phyloP scores from a whole-genome alignment of 1,140 invertebrate species.

The Chironomus tepperi region DNA sequence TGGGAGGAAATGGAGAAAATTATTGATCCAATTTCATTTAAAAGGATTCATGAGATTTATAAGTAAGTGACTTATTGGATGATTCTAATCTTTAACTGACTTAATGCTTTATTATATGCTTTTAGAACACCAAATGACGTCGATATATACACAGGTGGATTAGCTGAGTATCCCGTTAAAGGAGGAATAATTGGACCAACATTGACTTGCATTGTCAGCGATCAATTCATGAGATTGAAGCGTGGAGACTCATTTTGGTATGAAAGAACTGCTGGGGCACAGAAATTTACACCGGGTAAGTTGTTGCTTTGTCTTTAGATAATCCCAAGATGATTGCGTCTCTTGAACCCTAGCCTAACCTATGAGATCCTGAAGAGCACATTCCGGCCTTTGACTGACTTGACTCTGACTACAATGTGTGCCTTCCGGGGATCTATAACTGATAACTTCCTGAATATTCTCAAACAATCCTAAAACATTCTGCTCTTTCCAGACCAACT shows the following conservation, averaged over 20 bases:
- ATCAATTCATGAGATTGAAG: slow-evolving; percentile 75
- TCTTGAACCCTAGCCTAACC: no score
- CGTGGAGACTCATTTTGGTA: slow-evolving; percentile 82
- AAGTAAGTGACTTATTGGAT: no score
- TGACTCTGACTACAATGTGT: no score
- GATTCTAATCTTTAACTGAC: background rate
- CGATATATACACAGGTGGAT: slow-evolving; percentile 76
- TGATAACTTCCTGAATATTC: slow-evolving; percentile 26
- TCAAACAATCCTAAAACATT: background rate
- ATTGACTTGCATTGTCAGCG: slow-evolving; percentile 72
- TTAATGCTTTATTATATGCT: slow-evolving; percentile 26
- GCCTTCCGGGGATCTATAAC: no score
- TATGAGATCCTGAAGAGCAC: no score
- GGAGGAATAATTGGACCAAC: slow-evolving; percentile 73
- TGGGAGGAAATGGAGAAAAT: slow-evolving; percentile 65
- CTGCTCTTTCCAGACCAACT: slow-evolving; percentile 60
- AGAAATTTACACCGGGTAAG: slow-evolving; percentile 63
- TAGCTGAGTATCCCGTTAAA: slow-evolving; percentile 62
- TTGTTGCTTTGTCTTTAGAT: no score
- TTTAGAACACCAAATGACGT: slow-evolving; percentile 66
- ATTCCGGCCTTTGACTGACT: no score
- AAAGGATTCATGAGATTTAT: slow-evolving; percentile 55
- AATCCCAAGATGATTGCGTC: no score
- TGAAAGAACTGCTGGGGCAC: slow-evolving; percentile 54
- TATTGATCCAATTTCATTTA: slow-evolving; percentile 52